Conservation (phyloP, 2,113 vertebrate genomes). For the Dromas ardeola region DNA sequence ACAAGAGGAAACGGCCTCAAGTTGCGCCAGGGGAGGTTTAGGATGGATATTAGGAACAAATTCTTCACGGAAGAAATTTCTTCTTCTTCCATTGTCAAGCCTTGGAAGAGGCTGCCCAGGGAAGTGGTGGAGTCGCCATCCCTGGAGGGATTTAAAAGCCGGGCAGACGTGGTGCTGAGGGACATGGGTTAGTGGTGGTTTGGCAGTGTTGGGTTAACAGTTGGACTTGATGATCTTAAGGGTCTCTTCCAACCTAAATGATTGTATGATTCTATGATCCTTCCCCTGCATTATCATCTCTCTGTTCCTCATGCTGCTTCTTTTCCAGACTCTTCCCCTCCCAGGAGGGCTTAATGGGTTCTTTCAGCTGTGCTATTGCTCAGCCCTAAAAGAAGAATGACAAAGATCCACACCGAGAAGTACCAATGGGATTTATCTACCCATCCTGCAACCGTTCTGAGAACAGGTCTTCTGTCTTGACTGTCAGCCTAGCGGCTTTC, state of each 20-base stretch:
- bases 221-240: not conserved
- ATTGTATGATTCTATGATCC: not conserved
- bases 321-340: not conserved
- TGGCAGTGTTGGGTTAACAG: accelerated
- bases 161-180: accelerated
- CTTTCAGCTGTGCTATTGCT: not conserved
- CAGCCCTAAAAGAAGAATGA: not conserved
- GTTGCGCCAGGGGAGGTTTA: not conserved
- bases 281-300: not conserved
- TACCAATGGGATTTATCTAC: not conserved
- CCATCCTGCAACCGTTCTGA: not conserved
- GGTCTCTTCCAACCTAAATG: not conserved
- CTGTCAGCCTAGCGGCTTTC: not conserved
- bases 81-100: too few relatives aligned
- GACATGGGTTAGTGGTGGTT: not conserved
- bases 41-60: not conserved
- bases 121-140: accelerated
- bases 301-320: not conserved
- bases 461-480: not conserved
- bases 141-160: not conserved
- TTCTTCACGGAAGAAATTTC: accelerated
- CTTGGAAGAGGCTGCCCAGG: not conserved
- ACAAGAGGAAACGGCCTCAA: not conserved
- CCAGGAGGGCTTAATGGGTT: not conserved
- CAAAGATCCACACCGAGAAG: not conserved